A percentile compares a stretch with the other conserved stretches of the same genome.
These are phyloP conservation scores for Protonemura montana DNA, from an alignment of 2,888 invertebrate genomes.

Conservation along the genomic window DNA sequence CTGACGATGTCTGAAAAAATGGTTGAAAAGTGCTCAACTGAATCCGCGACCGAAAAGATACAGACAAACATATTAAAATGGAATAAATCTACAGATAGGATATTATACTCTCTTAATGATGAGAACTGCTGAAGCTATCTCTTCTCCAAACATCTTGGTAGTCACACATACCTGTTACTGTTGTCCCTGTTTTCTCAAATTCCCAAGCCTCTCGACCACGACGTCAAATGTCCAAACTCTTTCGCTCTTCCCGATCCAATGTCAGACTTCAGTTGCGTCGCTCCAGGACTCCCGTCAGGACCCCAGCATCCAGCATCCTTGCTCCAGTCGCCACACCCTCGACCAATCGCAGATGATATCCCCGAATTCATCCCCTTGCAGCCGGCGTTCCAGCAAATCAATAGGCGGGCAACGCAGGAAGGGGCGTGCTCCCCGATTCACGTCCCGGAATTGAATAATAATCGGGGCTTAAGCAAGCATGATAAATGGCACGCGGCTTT, in stretches of 20 bases:
- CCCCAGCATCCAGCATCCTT: slow-evolving; percentile 28
- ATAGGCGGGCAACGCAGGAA: not conserved
- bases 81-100: too few species aligned
- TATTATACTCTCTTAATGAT: too few species aligned
- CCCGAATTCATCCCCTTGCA: slow-evolving; percentile 4
- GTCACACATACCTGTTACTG: not conserved
- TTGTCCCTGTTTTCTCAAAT: not conserved
- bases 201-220: not conserved
- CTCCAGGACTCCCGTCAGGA: slow-evolving; percentile 10
- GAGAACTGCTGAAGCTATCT: too few species aligned
- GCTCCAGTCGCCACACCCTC: slow-evolving; percentile 37
- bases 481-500: slow-evolving; percentile 26
- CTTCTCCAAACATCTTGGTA: too few species aligned
- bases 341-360: slow-evolving; percentile 28
- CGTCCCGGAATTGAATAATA: slow-evolving; percentile 28
- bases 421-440: not conserved
- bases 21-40: too few species aligned
- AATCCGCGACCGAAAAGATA: too few species aligned
- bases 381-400: slow-evolving; percentile 8
- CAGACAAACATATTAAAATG: too few species aligned
- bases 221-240: not conserved
- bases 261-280: not conserved
- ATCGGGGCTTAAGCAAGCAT: slow-evolving; percentile 17
- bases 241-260: not conserved
- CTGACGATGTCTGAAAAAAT: too few species aligned